Base-by-base conservation (phyloP, 2,797 vertebrate species). In the Echiichthys vipera region DNA sequence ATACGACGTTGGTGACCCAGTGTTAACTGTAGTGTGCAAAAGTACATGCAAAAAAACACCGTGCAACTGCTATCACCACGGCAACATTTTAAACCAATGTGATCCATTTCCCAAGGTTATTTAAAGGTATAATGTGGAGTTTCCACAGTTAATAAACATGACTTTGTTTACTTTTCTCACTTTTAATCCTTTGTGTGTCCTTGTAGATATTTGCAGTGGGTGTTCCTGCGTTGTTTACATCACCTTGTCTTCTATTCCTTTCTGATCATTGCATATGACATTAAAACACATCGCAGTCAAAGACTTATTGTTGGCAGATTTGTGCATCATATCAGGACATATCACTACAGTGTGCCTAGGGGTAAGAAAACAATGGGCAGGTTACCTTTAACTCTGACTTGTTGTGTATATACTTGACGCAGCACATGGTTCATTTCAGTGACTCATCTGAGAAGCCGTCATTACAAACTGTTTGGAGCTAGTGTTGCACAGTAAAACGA, bases 141-240 rank as follows among this genome's bases (percentile, higher is more conserved):
- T 51, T 34, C 45, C 10, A 18, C 42, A 50, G 37, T 30, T 43
- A 67, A 53, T 39, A 58, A 13, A n/a, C 17, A 20, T 9, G 13
- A 22, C 58, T 37, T 17, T 61, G 24, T 71, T 54, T 62, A 30
- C 45, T 30, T 57, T 49, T 39, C 18, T 39, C 24, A 64, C 15
- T n/a, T n/a, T 18, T 59, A 61, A 61, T 68, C 37, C 47, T 22
- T 17, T 30, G 18, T 51, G 30, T 46, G 37, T 37, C 22, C 20
- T n/a, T 58, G 17, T 22, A 25, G n/a, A 46, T 13, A 51, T 53
- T 20, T 40, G n/a, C 5, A 51, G 20, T 12, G 20, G 13, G 3
- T 24, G 10, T 39, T 34, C 18, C 46, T 55, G 47, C 24, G 43
- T 18, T 54, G 43, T 49, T 37, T 59, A 22, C 39, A 27, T 51